Conservation (phyloP, 2,113 vertebrate genomes). For the Anas platyrhynchos region DNA sequence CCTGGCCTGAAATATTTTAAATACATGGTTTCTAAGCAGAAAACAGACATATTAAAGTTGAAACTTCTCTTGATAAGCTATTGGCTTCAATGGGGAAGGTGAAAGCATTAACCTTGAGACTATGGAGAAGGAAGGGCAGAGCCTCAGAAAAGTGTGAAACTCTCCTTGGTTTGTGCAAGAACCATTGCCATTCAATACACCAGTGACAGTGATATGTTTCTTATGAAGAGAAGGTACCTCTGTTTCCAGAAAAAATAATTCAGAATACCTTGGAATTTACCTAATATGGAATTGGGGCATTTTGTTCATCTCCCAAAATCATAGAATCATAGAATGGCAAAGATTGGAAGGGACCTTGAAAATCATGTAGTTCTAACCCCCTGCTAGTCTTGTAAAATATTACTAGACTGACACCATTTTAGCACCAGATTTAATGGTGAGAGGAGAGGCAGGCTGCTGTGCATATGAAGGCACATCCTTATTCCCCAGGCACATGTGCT, state of each 20-base stretch:
- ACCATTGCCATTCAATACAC: rapidly evolving
- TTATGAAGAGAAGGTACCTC: rapidly evolving
- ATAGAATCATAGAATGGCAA: no score
- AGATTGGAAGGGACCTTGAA: no score
- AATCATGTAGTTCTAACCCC: no score
- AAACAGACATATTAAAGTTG: not conserved
- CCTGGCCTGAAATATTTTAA: not conserved
- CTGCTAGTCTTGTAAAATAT: not conserved
- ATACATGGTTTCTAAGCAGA: not conserved
- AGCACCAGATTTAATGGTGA: not conserved
- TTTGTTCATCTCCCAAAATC: not conserved
- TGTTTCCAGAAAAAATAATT: not conserved
- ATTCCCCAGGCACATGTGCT: rapidly evolving
- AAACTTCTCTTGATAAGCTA: not conserved
- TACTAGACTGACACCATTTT: not conserved
- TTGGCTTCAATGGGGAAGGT: not conserved
- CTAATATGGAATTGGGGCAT: not conserved
- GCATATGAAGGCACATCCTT: not conserved
- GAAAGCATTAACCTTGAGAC: not conserved
- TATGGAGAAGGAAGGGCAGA: rapidly evolving
- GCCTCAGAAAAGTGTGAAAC: not conserved
- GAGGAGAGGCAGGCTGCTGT: not conserved
- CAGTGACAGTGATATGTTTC: not conserved
- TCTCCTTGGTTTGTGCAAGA: not conserved
- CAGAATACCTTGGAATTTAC: not conserved